Base-by-base conservation (phyloP, 2,113 vertebrate genomes). In the Neodontobutis hainanensis region DNA sequence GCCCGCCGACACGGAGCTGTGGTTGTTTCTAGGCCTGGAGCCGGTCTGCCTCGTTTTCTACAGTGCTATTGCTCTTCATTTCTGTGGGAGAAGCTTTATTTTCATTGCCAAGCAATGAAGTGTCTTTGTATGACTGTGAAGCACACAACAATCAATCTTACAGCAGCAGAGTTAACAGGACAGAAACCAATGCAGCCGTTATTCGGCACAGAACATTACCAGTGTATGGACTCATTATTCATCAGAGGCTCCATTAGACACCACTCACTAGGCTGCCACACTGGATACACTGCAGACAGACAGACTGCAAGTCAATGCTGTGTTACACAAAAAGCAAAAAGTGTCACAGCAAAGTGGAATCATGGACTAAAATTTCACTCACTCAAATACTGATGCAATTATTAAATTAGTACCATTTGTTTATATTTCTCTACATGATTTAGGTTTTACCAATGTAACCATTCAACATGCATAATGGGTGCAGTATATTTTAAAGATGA, bases 171-270 rank as follows among this genome's bases (percentile, higher is more conserved):
- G 88, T 91, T 91, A 91, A 91, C 90, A 90, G 90, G 88, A 90
- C 87, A 91, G 90, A 88, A 90, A 90, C 79, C 90, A 85, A 91
- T 89, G 90, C 88, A 86, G 87, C 89, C 85, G 85, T 88, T 88
- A 87, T 86, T 88, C 87, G 69, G 89, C 89, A 90, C 90, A 90
- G 90, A 89, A 90, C 90, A 91, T 91, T 90, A 90, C 87, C 87
- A 87, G 87, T 87, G 89, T 90, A 90, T 88, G 85, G 85, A 81
- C 87, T 91, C 90, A 91, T 90, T 90, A 91, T 87, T 91, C 89
- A 90, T 90, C 89, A 88, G 82, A 87, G 82, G 88, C 87, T 86
- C 89, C 88, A 90, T 91, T 90, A 90, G 90, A 89, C 85, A 91
- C 84, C 61, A 68, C 83, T 89, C 88, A 83, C 81, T 76, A 77